These are phyloP conservation scores for Spatulosminthurus flaviceps DNA, from an alignment of 2,888 invertebrate genomes.

Conservation along the genomic window DNA sequence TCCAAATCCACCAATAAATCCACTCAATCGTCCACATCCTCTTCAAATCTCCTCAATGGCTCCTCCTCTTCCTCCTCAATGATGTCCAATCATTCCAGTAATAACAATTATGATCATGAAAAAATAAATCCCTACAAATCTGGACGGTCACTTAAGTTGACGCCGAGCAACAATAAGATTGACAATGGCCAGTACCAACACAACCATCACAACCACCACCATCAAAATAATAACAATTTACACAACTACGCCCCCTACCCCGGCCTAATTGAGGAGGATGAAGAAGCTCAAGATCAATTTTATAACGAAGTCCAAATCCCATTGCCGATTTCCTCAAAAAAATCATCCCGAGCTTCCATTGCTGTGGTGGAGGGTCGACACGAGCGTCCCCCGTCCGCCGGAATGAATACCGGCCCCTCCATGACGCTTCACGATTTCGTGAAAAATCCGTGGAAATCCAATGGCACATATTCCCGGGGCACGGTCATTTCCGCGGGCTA, in stretches of 20 bases:
- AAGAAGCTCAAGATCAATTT: slow-evolving; percentile 51
- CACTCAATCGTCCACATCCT: neutral
- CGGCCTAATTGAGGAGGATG: slow-evolving; percentile 52
- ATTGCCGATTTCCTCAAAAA: neutral
- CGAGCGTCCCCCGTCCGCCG: slow-evolving; percentile 24
- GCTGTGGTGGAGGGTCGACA: slow-evolving; percentile 31
- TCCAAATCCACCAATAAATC: slow-evolving; percentile 50
- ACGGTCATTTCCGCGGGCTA: neutral
- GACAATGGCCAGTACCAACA: slow-evolving; percentile 35
- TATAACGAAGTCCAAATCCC: neutral
- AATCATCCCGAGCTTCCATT: slow-evolving; percentile 37
- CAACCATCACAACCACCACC: too few relatives aligned
- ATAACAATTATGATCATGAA: neutral
- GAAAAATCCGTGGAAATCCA: slow-evolving; percentile 54
- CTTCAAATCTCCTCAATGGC: neutral
- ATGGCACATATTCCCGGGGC: neutral
- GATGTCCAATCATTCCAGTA: neutral
- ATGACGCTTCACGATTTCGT: slow-evolving; percentile 59
- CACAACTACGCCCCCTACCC: slow-evolving; percentile 25
- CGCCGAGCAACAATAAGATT: slow-evolving; percentile 39
- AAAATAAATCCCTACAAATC: neutral
- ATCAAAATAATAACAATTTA: neutral
- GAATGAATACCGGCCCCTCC: slow-evolving; percentile 39
- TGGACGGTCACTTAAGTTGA: slow-evolving; percentile 48
- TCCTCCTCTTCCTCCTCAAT: neutral